A percentile compares a stretch with the other conserved stretches of the same genome.
phyloP scores from a whole-genome alignment of 2,113 vertebrate genomes.

The Brachypteracias leptosomus region DNA sequence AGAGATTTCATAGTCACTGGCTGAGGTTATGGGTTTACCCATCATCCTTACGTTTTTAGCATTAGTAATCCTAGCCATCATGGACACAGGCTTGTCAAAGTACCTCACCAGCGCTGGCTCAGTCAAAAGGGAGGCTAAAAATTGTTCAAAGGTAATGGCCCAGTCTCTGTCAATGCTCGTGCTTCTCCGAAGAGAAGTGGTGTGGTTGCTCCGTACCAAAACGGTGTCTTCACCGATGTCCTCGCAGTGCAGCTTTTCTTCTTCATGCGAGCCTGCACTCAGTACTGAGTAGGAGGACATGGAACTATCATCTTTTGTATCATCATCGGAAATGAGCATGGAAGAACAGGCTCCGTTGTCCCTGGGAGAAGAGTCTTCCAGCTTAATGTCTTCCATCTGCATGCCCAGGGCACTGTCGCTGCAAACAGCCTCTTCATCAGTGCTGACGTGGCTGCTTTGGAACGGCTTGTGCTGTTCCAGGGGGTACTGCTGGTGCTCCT shows the following conservation, averaged over 20 bases:
- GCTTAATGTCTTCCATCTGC: constrained; percentile 93
- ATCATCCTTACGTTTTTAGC: constrained; percentile 89
- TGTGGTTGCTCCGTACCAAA: constrained; percentile 79
- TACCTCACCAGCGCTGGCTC: constrained; percentile 92
- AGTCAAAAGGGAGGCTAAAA: constrained; percentile 92
- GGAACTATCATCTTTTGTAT: constrained; percentile 96
- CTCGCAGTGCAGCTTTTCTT: constrained; percentile 96
- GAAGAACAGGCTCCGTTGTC: constrained; percentile 86
- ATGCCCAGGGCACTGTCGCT: constrained; percentile 56
- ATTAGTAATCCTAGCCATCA: constrained; percentile 87
- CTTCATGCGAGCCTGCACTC: constrained; percentile 91
- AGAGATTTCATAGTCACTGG: constrained; percentile 95
- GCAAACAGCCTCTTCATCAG: constrained; percentile 47
- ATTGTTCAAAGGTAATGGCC: constrained; percentile 97
- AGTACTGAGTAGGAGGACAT: constrained; percentile 98
- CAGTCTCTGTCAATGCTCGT: constrained; percentile 93
- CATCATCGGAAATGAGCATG: constrained; percentile 95
- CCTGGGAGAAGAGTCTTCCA: constrained; percentile 91
- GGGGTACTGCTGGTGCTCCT: constrained; percentile 55
- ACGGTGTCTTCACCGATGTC: constrained; percentile 95
- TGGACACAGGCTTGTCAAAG: constrained; percentile 93
- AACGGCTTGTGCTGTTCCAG: constrained; percentile 54
- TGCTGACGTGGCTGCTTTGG: neutral
- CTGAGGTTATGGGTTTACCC: constrained; percentile 80
- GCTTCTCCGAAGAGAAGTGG: constrained; percentile 77